Evolutionary conservation across 1,140 invertebrate species (phyloP), one percentile per base, ranked within the genome.

Genomic region (Periplaneta americana): DNA sequence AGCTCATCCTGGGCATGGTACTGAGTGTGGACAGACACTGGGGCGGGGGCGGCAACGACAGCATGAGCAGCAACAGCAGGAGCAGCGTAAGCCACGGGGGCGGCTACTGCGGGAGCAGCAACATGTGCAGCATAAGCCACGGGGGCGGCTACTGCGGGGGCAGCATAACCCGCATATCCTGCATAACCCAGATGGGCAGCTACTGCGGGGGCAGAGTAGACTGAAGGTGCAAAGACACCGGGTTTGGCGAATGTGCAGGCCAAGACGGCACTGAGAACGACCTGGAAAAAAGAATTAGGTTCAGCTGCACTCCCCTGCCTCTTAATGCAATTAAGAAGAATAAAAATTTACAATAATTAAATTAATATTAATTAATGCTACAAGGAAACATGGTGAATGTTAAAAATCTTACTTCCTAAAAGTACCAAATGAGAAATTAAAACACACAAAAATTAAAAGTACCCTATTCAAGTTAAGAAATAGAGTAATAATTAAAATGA

Each of bases 1-100:
- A 90, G 87, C 84, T 89, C 85, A 85, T 92, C 90, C 84, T 91
- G 87, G 82, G 90, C 88, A 85, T 91, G 91, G 88, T 91, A 91
- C 74, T 82, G 81, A 4, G 74, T 66, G 32, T 36, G 33, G 3
- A 82, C 79, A 5, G 39, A 36, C 0, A 74, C 48, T 18, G 79
- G 31, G 3, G 32, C 37, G 13, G 82, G 81, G 28, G 82, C 83
- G 31, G 75, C 66, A 57, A 74, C 32, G 75, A 81, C 78, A 78
- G 81, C 74, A 75, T 57, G 75, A 18, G 80, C 74, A 11, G 77
- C 84, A 57, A 79, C 78, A 78, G 81, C 74, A 75, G 57, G 48
- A 17, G 80, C 74, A 11, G 79, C 83, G 28, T 80, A 76, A 31
- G 37, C 78, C 11, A 66, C 34, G 37, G 78, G 37, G 8, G 31